Conservation (phyloP, 2,113 vertebrate species). For the Epinephelus fuscoguttatus region DNA sequence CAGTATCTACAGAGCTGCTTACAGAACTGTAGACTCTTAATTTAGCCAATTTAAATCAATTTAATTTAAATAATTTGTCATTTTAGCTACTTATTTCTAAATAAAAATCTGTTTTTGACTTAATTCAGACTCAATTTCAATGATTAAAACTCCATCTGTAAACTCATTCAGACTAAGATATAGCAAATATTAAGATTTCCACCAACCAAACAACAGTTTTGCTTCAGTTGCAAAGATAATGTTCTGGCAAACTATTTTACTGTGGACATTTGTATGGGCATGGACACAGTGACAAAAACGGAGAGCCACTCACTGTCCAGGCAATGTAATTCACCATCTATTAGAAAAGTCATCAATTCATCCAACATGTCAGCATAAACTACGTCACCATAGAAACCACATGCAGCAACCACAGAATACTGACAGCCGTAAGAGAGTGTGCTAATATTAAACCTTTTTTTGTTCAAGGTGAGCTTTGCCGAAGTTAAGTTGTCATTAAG, state of each 20-base stretch:
- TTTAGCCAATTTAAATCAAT: no score
- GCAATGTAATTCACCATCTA: conserved; percentile 24
- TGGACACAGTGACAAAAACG: not conserved
- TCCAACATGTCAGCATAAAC: conserved; percentile 23
- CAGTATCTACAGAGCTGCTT: not conserved
- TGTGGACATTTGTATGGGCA: not conserved
- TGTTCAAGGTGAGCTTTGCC: conserved; percentile 3
- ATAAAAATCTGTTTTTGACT: not conserved
- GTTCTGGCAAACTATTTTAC: no score
- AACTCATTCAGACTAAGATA: not conserved
- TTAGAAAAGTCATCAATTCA: conserved; percentile 43
- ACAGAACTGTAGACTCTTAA: no score
- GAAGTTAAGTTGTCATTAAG: conserved; percentile 15
- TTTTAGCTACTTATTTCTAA: not conserved
- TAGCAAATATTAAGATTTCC: not conserved
- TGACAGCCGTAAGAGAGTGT: conserved; percentile 4
- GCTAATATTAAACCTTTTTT: conserved; percentile 17
- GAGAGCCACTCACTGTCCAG: not conserved
- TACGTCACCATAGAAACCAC: conserved; percentile 58
- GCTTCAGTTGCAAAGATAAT: no score
- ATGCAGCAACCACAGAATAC: conserved; percentile 7
- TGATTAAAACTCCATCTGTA: not conserved
- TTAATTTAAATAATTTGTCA: no score
- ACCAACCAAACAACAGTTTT: no score
- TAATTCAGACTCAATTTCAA: not conserved